Evolutionary conservation across 2,113 vertebrate genomes (phyloP).

Genomic region (Acanthochromis polyacanthus): DNA sequence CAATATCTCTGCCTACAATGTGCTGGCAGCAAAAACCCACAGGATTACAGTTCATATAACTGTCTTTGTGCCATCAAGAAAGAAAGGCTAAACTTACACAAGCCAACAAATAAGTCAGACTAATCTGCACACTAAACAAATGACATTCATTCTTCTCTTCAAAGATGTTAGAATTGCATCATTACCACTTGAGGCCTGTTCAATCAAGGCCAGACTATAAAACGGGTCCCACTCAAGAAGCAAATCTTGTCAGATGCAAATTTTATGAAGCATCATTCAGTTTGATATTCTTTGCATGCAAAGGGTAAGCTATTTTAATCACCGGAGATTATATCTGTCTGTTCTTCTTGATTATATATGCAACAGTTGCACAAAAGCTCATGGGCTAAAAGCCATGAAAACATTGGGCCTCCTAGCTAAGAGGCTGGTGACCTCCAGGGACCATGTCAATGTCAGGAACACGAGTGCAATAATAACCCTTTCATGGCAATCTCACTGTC

Average conservation of each 20-base stretch:
- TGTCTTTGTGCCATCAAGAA: too few relatives aligned
- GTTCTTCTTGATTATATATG: constrained; percentile 34
- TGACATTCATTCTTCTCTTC: too few relatives aligned
- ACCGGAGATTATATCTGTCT: constrained; percentile 20
- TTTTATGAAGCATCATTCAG: constrained; percentile 9
- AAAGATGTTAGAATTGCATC: too few relatives aligned
- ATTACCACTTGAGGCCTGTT: too few relatives aligned
- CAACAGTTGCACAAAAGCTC: constrained; percentile 21
- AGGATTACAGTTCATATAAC: too few relatives aligned
- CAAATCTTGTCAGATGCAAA: constrained; percentile 4
- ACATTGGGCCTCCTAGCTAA: constrained; percentile 2
- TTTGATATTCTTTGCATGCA: background rate
- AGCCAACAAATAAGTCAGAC: too few relatives aligned
- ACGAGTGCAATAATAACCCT: constrained; percentile 23
- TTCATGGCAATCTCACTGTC: background rate
- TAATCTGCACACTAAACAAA: too few relatives aligned
- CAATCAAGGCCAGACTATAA: too few relatives aligned
- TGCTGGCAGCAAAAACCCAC: too few relatives aligned
- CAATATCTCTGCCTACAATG: too few relatives aligned
- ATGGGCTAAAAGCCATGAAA: background rate
- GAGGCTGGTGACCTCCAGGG: background rate
- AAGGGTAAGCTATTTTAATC: background rate
- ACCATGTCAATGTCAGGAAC: constrained; percentile 25
- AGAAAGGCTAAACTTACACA: too few relatives aligned
- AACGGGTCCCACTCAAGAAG: background rate